Conservation (phyloP, 2,797 vertebrate genomes). For the Phalloptychus januarius region DNA sequence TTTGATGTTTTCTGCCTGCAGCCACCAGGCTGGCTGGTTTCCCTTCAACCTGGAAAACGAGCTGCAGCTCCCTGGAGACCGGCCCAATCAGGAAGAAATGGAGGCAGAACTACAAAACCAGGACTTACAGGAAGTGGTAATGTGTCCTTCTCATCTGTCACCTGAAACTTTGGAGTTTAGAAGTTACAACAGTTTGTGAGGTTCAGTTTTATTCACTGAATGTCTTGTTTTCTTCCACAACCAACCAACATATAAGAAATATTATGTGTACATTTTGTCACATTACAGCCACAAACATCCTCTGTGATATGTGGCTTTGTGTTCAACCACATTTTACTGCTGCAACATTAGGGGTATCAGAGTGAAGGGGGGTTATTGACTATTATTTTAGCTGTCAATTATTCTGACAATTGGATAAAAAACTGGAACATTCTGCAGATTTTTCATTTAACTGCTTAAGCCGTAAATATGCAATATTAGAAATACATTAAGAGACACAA, state of each 20-base stretch:
- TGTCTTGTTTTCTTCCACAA: neutral
- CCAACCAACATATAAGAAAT: neutral
- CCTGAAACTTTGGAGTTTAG: neutral
- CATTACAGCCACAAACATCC: neutral
- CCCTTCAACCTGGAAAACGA: slow-evolving; percentile 92
- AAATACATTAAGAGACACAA: too few relatives aligned
- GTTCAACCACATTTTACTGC: neutral
- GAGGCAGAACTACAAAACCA: slow-evolving; percentile 83
- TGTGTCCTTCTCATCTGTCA: neutral
- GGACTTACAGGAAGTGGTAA: slow-evolving; percentile 85
- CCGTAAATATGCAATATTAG: too few relatives aligned
- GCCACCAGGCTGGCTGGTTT: slow-evolving; percentile 95
- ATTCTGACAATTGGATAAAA: too few relatives aligned
- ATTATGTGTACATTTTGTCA: neutral
- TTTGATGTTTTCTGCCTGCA: slow-evolving; percentile 54
- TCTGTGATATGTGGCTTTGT: neutral
- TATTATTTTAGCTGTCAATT: too few relatives aligned
- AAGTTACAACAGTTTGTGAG: neutral
- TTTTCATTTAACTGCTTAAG: too few relatives aligned
- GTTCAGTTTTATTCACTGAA: neutral
- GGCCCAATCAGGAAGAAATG: slow-evolving; percentile 82
- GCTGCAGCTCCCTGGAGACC: slow-evolving; percentile 80
- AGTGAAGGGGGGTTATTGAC: neutral
- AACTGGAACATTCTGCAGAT: too few relatives aligned
- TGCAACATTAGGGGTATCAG: neutral